Evolutionary conservation across 1,140 invertebrate species (phyloP).

Genomic region (Phocides pigmalion): DNA sequence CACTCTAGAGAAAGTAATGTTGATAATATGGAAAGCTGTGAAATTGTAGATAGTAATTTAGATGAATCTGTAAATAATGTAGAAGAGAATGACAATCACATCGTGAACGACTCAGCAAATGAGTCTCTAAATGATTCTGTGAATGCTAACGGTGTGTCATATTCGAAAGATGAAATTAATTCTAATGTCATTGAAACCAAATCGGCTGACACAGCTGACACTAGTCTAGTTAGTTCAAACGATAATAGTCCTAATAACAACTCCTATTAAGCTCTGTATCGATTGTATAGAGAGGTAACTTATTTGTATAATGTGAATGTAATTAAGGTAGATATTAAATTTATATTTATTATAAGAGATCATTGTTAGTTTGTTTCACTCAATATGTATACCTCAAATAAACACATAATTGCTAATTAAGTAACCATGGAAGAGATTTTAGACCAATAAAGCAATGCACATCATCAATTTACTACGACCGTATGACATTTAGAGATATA

Average conservation of each 20-base stretch:
- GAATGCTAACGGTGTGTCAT: conserved; percentile 44
- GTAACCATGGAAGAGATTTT: too few relatives aligned
- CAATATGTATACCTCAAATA: too few relatives aligned
- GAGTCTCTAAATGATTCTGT: conserved; percentile 31
- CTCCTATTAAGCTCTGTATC: conserved; percentile 51
- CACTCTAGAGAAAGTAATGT: conserved; percentile 41
- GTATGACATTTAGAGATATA: too few relatives aligned
- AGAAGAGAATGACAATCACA: conserved; percentile 52
- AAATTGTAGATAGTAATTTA: conserved; percentile 57
- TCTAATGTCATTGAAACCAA: conserved; percentile 64
- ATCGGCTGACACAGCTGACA: conserved; percentile 42
- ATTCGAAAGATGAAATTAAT: conserved; percentile 67
- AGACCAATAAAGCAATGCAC: too few relatives aligned
- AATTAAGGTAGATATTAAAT: background rate
- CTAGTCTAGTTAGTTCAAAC: conserved; percentile 56
- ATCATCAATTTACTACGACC: too few relatives aligned
- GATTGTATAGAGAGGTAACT: conserved; percentile 15
- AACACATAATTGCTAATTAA: too few relatives aligned
- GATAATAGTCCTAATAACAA: conserved; percentile 74
- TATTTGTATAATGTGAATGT: conserved; percentile 36
- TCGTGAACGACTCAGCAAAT: conserved; percentile 36
- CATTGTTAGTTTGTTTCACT: too few relatives aligned
- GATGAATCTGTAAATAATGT: conserved; percentile 48
- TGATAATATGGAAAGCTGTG: conserved; percentile 45
- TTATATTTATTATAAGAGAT: too few relatives aligned